phyloP scores from a whole-genome alignment of 1,140 invertebrate genomes.

The Drosophila insularis region DNA sequence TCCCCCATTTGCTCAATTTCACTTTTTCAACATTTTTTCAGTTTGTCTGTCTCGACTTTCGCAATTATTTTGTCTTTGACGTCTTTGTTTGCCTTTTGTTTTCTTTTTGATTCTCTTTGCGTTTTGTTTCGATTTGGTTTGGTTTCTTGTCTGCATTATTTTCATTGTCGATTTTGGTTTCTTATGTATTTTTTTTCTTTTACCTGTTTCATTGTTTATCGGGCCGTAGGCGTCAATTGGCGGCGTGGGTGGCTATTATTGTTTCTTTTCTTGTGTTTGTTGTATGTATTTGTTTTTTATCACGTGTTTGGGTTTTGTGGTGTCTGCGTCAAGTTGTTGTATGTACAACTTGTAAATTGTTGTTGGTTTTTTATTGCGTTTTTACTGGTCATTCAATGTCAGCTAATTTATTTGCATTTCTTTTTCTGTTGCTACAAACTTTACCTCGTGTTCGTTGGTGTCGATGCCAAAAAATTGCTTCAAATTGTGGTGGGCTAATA shows the following conservation, averaged over 20 bases:
- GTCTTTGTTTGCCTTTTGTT: constrained; percentile 36
- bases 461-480: too few species aligned
- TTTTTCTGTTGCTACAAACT: constrained; percentile 30
- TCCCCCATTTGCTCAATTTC: constrained; percentile 31
- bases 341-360: constrained; percentile 26
- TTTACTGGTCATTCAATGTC: constrained; percentile 51
- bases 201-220: constrained; percentile 27
- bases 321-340: constrained; percentile 43
- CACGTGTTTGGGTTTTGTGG: constrained; percentile 55
- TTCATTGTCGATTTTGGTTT: constrained; percentile 23
- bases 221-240: constrained; percentile 42
- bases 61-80: constrained; percentile 63
- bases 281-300: constrained; percentile 50
- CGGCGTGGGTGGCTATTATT: constrained; percentile 64
- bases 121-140: constrained; percentile 21
- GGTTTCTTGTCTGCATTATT: constrained; percentile 55
- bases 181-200: not conserved
- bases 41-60: constrained; percentile 45
- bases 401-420: constrained; percentile 60
- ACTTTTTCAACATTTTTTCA: constrained; percentile 66
- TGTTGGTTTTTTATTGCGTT: constrained; percentile 20
- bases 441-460: not conserved
- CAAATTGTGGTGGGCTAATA: too few species aligned
- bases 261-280: constrained; percentile 26
- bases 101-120: constrained; percentile 1